phyloP scores from a whole-genome alignment of 2,888 invertebrate genomes.

The Apeira syringaria region DNA sequence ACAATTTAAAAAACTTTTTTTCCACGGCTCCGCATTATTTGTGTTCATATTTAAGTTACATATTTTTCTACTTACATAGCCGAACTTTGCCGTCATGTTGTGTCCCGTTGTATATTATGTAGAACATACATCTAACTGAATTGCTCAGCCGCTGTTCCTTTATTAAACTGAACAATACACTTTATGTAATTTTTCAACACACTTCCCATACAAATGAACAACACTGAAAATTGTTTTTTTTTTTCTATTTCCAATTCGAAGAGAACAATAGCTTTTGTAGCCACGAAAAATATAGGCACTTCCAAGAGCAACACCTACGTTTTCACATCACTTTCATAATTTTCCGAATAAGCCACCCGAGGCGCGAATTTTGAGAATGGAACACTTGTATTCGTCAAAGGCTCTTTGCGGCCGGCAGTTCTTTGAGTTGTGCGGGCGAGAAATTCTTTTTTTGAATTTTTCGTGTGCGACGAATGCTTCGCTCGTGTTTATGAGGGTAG shows the following conservation, averaged over 20 bases:
- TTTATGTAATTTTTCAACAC: slow-evolving; percentile 77
- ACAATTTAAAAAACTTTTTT: too few species aligned
- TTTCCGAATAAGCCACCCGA: slow-evolving; percentile 61
- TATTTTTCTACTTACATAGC: slow-evolving; percentile 83
- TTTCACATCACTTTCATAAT: slow-evolving; percentile 78
- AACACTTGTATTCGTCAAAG: slow-evolving; percentile 60
- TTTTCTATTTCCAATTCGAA: slow-evolving; percentile 53
- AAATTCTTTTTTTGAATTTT: slow-evolving; percentile 43
- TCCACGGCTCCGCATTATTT: too few species aligned
- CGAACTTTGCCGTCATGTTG: slow-evolving; percentile 85
- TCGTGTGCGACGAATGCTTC: slow-evolving; percentile 58
- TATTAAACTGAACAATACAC: slow-evolving; percentile 76
- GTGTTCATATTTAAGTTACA: too few species aligned
- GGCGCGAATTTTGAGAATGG: slow-evolving; percentile 56
- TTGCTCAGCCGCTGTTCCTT: slow-evolving; percentile 74
- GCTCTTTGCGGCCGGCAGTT: slow-evolving; percentile 53
- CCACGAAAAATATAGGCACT: slow-evolving; percentile 57
- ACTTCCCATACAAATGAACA: slow-evolving; percentile 69
- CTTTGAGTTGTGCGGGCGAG: slow-evolving; percentile 47
- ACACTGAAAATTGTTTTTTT: slow-evolving; percentile 72
- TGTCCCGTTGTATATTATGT: slow-evolving; percentile 82
- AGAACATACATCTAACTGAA: slow-evolving; percentile 82
- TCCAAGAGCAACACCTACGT: slow-evolving; percentile 65
- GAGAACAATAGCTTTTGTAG: slow-evolving; percentile 78
- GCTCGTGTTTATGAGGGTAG: slow-evolving; percentile 62